Conservation (phyloP, 2,888 invertebrate species). For the Andrena praecox region DNA sequence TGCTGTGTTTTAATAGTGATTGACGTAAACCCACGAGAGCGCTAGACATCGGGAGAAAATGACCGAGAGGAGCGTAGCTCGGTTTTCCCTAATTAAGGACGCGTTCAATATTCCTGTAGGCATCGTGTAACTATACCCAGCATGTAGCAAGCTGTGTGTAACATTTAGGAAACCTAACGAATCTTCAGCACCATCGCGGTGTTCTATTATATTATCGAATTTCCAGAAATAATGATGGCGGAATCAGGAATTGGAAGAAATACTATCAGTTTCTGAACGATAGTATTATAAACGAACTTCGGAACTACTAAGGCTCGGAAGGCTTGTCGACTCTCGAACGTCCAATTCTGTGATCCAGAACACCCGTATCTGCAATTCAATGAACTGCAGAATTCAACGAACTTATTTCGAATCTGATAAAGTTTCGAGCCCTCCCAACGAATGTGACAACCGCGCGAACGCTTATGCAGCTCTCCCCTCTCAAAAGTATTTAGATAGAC, state of each 20-base stretch:
- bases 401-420: not conserved
- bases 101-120: constrained; percentile 2
- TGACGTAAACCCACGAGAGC: constrained; percentile 3
- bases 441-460: not conserved
- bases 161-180: not conserved
- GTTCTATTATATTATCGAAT: not conserved
- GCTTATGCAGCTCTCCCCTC: not conserved
- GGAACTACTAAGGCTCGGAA: not conserved
- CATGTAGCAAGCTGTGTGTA: not conserved
- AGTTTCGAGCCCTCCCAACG: not conserved
- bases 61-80: constrained; percentile 4
- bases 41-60: not conserved
- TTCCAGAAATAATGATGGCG: not conserved
- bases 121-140: not conserved
- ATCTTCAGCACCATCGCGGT: not conserved
- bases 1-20: not conserved
- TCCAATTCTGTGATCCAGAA: not conserved
- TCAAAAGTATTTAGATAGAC: not conserved
- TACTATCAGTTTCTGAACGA: not conserved
- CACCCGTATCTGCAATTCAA: constrained; percentile 4
- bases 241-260: not conserved
- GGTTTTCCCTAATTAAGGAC: constrained; percentile 7
- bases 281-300: not conserved
- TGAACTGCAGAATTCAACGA: constrained; percentile 5
- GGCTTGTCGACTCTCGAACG: not conserved